Evolutionary conservation across 1,140 invertebrate species (phyloP).

Genomic region (Brachionus paranguensis): DNA sequence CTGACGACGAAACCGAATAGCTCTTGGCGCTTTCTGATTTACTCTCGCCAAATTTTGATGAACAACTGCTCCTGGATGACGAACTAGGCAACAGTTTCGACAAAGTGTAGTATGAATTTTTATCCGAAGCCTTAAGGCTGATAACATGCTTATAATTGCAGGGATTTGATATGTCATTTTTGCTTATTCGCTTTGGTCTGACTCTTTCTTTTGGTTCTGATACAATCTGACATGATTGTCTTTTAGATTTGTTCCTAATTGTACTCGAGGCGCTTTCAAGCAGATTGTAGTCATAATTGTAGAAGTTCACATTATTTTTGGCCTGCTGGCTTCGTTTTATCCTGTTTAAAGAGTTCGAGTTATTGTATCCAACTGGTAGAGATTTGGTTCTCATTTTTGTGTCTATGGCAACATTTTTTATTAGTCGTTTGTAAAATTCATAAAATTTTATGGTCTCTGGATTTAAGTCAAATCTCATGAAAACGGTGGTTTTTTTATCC

Average conservation of each 20-base stretch:
- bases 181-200: background rate
- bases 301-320: background rate
- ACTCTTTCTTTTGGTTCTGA: background rate
- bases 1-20: background rate
- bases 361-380: background rate
- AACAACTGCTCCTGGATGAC: background rate
- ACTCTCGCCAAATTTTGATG: background rate
- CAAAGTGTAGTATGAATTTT: background rate
- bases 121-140: background rate
- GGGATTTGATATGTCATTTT: conserved; percentile 15
- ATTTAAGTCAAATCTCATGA: conserved; percentile 10
- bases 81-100: background rate
- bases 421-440: conserved; percentile 3
- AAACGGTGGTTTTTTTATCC: conserved; percentile 29
- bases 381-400: background rate
- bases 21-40: background rate
- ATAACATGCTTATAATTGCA: conserved; percentile 25
- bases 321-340: background rate
- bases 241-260: background rate
- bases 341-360: background rate
- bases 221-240: conserved; percentile 7
- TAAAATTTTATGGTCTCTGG: conserved; percentile 2
- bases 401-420: background rate
- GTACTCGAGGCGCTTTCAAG: background rate
- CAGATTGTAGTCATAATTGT: conserved; percentile 30